Conservation (phyloP, 2,113 vertebrate genomes). For the Cochlearius cochlearius region DNA sequence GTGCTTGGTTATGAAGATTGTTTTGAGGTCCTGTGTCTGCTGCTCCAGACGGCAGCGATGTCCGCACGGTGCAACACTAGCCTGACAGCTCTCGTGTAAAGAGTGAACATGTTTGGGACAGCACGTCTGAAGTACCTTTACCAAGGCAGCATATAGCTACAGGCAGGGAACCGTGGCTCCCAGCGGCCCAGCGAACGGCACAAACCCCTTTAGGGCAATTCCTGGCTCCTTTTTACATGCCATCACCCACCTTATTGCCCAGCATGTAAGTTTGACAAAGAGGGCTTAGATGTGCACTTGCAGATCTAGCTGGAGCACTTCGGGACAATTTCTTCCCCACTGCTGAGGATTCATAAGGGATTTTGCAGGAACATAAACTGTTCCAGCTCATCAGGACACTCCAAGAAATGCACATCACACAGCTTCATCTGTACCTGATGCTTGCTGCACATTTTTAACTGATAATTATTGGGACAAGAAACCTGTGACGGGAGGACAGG, state of each 20-base stretch:
- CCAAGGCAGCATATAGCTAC: background rate
- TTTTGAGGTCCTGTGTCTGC: background rate
- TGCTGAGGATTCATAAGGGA: background rate
- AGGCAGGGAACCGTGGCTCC: background rate
- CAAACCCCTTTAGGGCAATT: background rate
- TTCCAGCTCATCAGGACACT: background rate
- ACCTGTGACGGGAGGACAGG: background rate
- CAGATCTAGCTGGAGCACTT: background rate
- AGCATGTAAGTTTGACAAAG: background rate
- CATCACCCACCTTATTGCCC: background rate
- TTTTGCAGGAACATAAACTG: background rate
- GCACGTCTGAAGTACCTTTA: background rate
- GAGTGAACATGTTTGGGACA: background rate
- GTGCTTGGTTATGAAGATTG: background rate
- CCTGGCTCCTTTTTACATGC: background rate
- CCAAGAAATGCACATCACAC: background rate
- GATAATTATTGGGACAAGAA: background rate
- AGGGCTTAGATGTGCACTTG: background rate
- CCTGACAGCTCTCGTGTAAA: background rate
- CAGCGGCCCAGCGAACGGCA: background rate
- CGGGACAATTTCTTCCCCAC: background rate
- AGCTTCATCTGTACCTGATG: background rate
- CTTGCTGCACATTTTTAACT: background rate
- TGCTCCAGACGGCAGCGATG: background rate
- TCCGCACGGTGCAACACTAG: rapidly evolving